phyloP scores from a whole-genome alignment of 2,113 vertebrate species.

The Psephotus haematonotus region DNA sequence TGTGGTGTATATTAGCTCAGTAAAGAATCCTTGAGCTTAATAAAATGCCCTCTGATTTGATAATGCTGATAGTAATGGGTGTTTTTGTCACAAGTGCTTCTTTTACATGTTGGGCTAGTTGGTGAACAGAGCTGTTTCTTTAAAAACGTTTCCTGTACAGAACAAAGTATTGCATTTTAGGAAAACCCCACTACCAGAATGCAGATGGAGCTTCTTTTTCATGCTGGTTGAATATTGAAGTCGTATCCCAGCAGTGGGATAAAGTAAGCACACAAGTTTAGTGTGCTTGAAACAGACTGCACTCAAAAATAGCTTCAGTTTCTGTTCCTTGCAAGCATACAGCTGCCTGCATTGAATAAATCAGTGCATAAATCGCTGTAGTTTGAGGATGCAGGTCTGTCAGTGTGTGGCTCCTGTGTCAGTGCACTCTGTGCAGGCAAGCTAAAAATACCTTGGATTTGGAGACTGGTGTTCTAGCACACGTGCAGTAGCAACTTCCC shows the following conservation, averaged over 20 bases:
- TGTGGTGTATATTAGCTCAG: not conserved
- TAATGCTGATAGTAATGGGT: not conserved
- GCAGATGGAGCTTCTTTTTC: not conserved
- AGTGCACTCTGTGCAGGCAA: rapidly evolving
- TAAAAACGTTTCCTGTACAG: not conserved
- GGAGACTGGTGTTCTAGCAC: not conserved
- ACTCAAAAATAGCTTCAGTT: not conserved
- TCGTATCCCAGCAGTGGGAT: not conserved
- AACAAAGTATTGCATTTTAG: not conserved
- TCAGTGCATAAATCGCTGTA: not conserved
- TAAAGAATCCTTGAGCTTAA: not conserved
- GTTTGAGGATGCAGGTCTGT: not conserved
- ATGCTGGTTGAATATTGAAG: not conserved
- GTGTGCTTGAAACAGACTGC: not conserved
- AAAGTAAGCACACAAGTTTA: not conserved
- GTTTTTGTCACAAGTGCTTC: not conserved
- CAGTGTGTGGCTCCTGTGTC: not conserved
- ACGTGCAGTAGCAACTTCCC: not conserved
- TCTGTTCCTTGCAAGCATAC: not conserved
- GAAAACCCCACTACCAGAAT: not conserved
- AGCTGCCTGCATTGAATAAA: not conserved
- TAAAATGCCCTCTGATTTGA: not conserved
- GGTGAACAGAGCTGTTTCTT: not conserved
- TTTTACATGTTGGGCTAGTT: not conserved
- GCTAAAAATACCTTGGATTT: not conserved